A percentile compares a stretch with the other conserved stretches of the same genome.
phyloP scores from a whole-genome alignment of 2,113 vertebrate species.

The Geococcyx californianus region DNA sequence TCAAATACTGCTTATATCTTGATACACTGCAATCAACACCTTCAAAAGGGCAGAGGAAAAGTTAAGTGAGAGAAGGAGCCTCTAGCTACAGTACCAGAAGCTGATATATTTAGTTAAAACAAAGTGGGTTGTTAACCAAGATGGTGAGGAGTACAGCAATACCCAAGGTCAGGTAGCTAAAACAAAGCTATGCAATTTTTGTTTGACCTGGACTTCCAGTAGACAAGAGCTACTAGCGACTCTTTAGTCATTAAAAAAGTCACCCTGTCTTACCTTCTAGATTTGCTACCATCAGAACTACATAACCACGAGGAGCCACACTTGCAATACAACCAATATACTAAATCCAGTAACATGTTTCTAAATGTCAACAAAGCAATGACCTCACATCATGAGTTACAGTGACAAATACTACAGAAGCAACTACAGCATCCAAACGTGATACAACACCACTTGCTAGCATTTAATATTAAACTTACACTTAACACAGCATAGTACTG shows the following conservation, averaged over 20 bases:
- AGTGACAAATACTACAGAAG: not conserved
- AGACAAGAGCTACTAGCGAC: not conserved
- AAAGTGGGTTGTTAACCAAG: not conserved
- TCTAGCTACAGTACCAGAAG: not conserved
- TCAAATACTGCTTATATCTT: not conserved
- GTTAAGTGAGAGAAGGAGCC: not conserved
- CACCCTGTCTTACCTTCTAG: not conserved
- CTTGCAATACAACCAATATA: not conserved
- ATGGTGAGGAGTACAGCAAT: not conserved
- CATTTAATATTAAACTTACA: not conserved
- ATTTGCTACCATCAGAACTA: not conserved
- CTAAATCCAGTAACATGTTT: not conserved
- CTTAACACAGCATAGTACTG: not conserved
- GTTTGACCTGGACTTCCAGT: not conserved
- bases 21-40: not conserved
- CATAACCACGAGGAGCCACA: not conserved
- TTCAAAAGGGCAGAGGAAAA: not conserved
- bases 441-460: not conserved
- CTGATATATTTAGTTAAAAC: not conserved
- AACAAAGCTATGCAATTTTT: not conserved
- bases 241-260: not conserved
- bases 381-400: not conserved
- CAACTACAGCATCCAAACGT: not conserved
- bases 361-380: not conserved
- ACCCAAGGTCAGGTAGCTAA: not conserved